Base-by-base conservation (phyloP, 1,140 invertebrate genomes). In the Trichomalopsis sarcophagae region DNA sequence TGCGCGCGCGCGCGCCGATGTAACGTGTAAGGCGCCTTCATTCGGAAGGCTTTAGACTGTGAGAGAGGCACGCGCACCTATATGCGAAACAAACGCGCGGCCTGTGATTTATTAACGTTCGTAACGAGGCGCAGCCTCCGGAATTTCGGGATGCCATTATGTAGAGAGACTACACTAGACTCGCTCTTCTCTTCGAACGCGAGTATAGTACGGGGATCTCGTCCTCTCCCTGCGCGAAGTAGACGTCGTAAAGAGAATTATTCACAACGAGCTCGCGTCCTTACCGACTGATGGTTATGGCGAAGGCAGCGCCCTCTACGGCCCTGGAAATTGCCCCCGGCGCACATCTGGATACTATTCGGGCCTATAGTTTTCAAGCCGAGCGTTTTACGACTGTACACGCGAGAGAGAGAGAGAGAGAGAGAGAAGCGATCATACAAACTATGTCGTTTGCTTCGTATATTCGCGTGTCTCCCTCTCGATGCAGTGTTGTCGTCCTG, bases 41-140 rank as follows among this genome's bases (percentile, higher is more conserved):
- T 36, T 82, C 62, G 81, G 40, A 33, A 69, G 36, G 13, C 62
- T 78, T 84, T 44, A 44, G 36, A 40, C 5, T 7, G 36, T 7
- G 40, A 44, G 40, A 47, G 14, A 71, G 62, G 33, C 4, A 27
- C 11, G 40, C 66, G 69, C 30, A 79, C 47, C 77, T 87, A 87
- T 71, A 33, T 75, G 44, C 40, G 75, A 79, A 86, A 88, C 85
- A 87, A 89, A 88, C 82, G 85, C 71, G 14, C 30, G 10, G 9
- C 84, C 81, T 84, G 85, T 90, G 89, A 91, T 90, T 90, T 90
- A 91, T 91, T 89, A 89, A 87, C 79, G 87, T 74, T 86, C 87
- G 84, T 89, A 90, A 90, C 86, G 86, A 87, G 66, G 44, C 62
- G 69, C 68, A 62, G 71, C 47, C 71, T 86, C 66, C 78, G 68